These are phyloP conservation scores for Potamilus streckersoni DNA, from an alignment of 1,140 invertebrate genomes.

Conservation along the genomic window DNA sequence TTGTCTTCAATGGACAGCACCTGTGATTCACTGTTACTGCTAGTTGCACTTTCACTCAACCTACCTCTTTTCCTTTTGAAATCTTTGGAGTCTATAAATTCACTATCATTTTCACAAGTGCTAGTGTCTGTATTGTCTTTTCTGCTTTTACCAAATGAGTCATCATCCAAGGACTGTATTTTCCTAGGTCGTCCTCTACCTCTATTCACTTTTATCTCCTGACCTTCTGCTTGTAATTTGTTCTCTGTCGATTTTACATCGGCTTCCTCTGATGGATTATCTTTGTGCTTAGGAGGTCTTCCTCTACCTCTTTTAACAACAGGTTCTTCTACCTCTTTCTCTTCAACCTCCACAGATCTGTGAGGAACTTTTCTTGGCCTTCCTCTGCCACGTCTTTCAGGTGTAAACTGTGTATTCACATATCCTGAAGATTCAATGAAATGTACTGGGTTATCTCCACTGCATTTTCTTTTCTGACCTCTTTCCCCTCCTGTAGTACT, in stretches of 20 bases:
- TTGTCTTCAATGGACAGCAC: no score
- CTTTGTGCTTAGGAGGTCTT: conserved; percentile 7
- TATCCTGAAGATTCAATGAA: not conserved
- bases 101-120: not conserved
- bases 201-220: not conserved
- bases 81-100: not conserved
- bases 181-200: not conserved
- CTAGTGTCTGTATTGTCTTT: not conserved
- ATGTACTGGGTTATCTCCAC: no score
- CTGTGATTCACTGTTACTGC: no score
- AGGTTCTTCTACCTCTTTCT: conserved; percentile 5
- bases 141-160: not conserved
- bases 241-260: not conserved
- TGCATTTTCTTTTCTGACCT: no score
- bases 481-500: not conserved
- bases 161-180: not conserved
- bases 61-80: no score
- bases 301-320: not conserved
- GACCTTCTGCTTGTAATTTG: not conserved
- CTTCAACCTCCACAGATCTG: conserved; percentile 3
- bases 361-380: conserved; percentile 18
- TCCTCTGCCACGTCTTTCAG: conserved; percentile 14
- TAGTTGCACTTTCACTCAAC: no score
- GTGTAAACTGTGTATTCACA: not conserved
- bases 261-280: not conserved